Base-by-base conservation (phyloP, 2,888 invertebrate genomes). In the Ormyrus nitidulus region DNA sequence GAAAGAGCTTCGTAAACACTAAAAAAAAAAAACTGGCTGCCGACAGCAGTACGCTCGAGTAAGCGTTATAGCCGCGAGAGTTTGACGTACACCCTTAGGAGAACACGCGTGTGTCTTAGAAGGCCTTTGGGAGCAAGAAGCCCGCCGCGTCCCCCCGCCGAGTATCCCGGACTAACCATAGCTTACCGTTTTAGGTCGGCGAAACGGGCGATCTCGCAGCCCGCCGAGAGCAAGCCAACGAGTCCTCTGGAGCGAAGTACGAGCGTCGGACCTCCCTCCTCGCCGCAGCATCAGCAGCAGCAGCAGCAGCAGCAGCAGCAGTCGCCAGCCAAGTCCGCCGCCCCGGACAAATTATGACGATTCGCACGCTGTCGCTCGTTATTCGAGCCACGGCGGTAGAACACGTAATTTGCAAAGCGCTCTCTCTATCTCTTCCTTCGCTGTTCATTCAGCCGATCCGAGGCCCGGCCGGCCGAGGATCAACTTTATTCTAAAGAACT, bases 171-270 rank as follows among this genome's bases (percentile, higher is more conserved):
- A 34, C 34, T 34, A 34, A 34, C 34, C 34, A 34, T 3, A 4
- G 34, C 34, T 34, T 34, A 34, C 34, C 8, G 51, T 76, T 76
- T 76, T 73, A 80, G 92, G 86, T 90, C 91, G 83, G 90, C 92
- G 56, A 92, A 92, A 83, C 90, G 92, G 77, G 91, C 92, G 53
- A 90, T 91, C 53, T 91, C 92, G 5, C 92, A 91, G 82, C 91
- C 91, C 46, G 86, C 88, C 86, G 87, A 75, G 89, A 86, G 80
- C 81, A 85, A 77, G 34, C 49, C 65, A 34, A 7, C n/a, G 46
- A 51, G 70, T 44, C 62, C 72, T 6, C 83, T 90, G 85, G 90
- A 89, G 80, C 85, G 90, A 80, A 90, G 89, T 74, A 89, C 89
- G 77, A 90, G 89, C 80, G 88, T 90, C 44, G 90, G 88, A 8